phyloP scores from a whole-genome alignment of 2,797 vertebrate genomes.

The Channa striata region DNA sequence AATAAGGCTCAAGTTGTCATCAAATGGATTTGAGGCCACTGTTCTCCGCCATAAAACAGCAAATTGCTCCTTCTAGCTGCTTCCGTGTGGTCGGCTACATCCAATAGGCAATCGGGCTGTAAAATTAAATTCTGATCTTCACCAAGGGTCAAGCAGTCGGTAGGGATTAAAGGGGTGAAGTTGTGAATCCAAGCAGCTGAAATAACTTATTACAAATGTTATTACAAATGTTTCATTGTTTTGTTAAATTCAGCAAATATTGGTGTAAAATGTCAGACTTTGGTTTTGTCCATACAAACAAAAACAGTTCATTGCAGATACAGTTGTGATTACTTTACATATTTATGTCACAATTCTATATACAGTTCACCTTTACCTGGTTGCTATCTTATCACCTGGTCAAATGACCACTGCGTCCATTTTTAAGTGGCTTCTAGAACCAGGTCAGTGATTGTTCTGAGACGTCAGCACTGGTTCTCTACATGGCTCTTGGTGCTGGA shows the following conservation, averaged over 20 bases:
- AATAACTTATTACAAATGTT: neutral
- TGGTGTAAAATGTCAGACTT: neutral
- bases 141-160: neutral
- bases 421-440: conserved; percentile 7
- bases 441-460: conserved; percentile 32
- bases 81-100: too few species aligned
- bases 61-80: too few species aligned
- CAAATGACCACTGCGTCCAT: neutral
- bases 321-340: neutral
- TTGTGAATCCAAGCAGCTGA: neutral
- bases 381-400: conserved; percentile 1
- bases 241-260: neutral
- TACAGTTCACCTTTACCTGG: conserved; percentile 5
- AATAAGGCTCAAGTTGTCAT: too few species aligned
- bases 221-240: neutral
- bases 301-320: neutral
- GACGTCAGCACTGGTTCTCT: conserved; percentile 15
- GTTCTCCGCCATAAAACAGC: too few species aligned
- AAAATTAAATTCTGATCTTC: too few species aligned
- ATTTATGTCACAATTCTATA: neutral
- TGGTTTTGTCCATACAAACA: too few species aligned
- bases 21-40: too few species aligned
- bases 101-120: too few species aligned
- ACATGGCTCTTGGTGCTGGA: conserved; percentile 32
- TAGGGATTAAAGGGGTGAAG: neutral